Evolutionary conservation across 2,888 invertebrate species (phyloP), one percentile per base, ranked within the genome.

Genomic region (Lottia scabra): DNA sequence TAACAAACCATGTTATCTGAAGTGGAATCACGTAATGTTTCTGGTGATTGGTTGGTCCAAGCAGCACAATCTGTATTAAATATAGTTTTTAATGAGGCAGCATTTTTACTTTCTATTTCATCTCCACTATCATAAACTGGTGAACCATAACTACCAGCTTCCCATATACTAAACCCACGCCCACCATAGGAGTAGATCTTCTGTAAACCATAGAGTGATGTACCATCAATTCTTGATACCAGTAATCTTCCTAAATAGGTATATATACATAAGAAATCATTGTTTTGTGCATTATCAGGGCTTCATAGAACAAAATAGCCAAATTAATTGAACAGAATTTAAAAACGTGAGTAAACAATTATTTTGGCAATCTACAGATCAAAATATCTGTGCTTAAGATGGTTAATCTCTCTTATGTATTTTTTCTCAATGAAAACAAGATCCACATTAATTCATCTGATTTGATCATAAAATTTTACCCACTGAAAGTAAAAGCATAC

Each of bases 101-200:
- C 75, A 66, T 78, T 77, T 45, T 75, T 73, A 44, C 77, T 78
- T 65, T 82, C 80, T 0, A 81, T 75, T n/a, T 78, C 73, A 23
- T 79, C 81, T 13, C 74, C 77, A 19, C 74, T 74, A 71, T 82
- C 81, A 38, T 74, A 81, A 8, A 81, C 71, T 0, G 79, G 78
- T 3, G 67, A 46, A 3, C 19, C 27, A 23, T 79, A 63, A 44
- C 76, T 66, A 13, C 65, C 27, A 12, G 80, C 27, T 62, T 81
- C 79, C 80, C 80, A 82, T 13, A 82, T 73, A n/a, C 80, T 80
- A 63, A 81, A 81, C 10, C 82, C 82, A 26, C 82, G 75, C 8
- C 81, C 81, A 19, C 82, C 82, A 67, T 81, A 82, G 12, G 75
- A 71, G 10, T 74, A 72, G 3, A 77, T 68, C 27, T 77, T 67